Evolutionary conservation across 2,888 invertebrate genomes (phyloP), one percentile per base, ranked within the genome.

Genomic region (Microctonus hyperodae): DNA sequence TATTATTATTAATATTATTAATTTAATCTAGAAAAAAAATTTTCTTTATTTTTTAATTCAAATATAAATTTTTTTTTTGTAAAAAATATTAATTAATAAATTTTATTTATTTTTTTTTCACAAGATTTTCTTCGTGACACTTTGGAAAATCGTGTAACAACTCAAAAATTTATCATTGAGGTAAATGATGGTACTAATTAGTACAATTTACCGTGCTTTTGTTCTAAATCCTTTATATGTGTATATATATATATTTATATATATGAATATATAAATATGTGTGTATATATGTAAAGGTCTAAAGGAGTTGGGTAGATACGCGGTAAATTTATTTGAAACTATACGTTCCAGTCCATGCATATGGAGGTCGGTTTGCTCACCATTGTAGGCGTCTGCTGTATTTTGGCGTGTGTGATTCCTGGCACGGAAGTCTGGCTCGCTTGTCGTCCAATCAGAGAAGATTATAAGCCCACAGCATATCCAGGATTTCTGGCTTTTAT

Each of bases 321-420:
- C 51, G 28, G 50, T 28, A 57, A 59, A 68, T 69, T 68, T 58
- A 70, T 69, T 67, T 44, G 57, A 23, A 65, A 44, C 44, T 44
- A 16, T 44, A 69, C 67, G 73, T 86, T 86, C 55, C 86, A 92
- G 92, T 89, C 90, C 58, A 86, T 92, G 76, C 89, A 89, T 84
- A 86, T 91, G 78, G 92, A 92, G 80, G 89, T 90, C 13, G 90
- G 89, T 48, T 91, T 92, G 79, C 85, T 92, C 68, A 87, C 86
- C 16, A 85, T 89, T 74, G 86, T 91, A 78, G 87, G 88, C 70
- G 81, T 89, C 55, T 90, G 90, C 73, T 86, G 88, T 59, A 86
- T 90, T 76, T 85, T 91, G 72, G 89, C 91, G 33, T 85, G 91
- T 73, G 86, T 90, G 67, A 88, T 91, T 75, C 88, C 92, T 58